phyloP scores from a whole-genome alignment of 2,888 invertebrate genomes.

The Hemaris fuciformis region DNA sequence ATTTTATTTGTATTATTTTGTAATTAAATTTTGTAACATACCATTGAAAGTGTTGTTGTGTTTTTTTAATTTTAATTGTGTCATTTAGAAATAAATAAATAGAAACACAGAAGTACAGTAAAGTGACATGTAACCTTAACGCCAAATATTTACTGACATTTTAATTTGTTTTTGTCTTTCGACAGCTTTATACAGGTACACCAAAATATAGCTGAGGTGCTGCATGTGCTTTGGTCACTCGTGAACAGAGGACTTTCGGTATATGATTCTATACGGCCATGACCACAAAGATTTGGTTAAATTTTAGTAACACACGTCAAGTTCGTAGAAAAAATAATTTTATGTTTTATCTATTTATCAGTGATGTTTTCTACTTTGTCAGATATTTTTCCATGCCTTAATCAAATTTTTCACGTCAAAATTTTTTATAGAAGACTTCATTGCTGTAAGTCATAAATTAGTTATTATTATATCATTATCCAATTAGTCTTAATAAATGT shows the following conservation, averaged over 20 bases:
- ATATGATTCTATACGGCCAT: too few relatives aligned
- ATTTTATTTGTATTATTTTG: not conserved
- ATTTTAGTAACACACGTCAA: too few relatives aligned
- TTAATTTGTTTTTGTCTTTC: not conserved
- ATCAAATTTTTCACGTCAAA: not conserved
- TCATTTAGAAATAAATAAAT: not conserved
- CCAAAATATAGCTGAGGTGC: too few relatives aligned
- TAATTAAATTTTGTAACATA: not conserved
- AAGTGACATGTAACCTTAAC: not conserved
- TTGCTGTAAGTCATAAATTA: not conserved
- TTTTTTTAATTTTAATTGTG: not conserved
- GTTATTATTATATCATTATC: not conserved
- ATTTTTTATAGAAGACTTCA: not conserved
- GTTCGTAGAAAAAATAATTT: too few relatives aligned
- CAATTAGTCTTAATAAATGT: too few relatives aligned
- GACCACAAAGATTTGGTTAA: too few relatives aligned
- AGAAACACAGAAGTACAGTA: not conserved
- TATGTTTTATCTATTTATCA: not conserved
- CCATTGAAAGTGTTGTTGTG: not conserved
- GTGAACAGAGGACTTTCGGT: too few relatives aligned
- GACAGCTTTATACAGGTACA: not conserved
- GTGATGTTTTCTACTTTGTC: not conserved
- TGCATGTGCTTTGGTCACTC: too few relatives aligned
- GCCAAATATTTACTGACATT: not conserved
- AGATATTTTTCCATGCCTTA: not conserved